A percentile compares a stretch with the other conserved stretches of the same genome.
Evolutionary conservation across 2,797 vertebrate genomes (phyloP).

Genomic region (Menidia menidia): DNA sequence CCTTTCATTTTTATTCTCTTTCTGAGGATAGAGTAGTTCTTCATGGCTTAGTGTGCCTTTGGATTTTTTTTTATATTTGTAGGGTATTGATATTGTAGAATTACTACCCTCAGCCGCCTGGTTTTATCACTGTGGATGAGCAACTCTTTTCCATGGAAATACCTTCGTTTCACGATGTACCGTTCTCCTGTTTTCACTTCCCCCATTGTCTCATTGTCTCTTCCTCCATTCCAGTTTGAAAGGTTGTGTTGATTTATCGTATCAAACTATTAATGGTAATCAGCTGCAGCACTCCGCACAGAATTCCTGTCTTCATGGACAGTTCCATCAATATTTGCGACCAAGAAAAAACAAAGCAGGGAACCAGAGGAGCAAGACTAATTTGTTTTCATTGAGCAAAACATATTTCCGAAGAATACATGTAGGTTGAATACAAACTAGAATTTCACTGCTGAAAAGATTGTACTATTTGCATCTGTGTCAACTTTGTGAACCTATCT

Average conservation of each 20-base stretch:
- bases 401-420: slow-evolving; percentile 15
- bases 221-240: slow-evolving; percentile 39
- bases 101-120: background rate
- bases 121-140: background rate
- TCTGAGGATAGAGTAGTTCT: background rate
- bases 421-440: slow-evolving; percentile 18
- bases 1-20: background rate
- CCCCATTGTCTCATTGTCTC: background rate
- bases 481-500: background rate
- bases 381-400: slow-evolving; percentile 36
- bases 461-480: background rate
- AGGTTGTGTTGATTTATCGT: slow-evolving; percentile 53
- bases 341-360: slow-evolving; percentile 45
- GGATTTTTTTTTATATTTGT: background rate
- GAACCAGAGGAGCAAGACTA: slow-evolving; percentile 36
- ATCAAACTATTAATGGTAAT: slow-evolving; percentile 51
- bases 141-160: background rate
- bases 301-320: slow-evolving; percentile 49
- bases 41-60: background rate
- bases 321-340: slow-evolving; percentile 55
- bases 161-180: background rate
- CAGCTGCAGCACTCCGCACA: slow-evolving; percentile 29
- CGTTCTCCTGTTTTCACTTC: slow-evolving; percentile 9
- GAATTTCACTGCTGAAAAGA: slow-evolving; percentile 5
- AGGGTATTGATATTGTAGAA: background rate